Evolutionary conservation across 1,140 invertebrate genomes (phyloP), one percentile per base, ranked within the genome.

Genomic region (Myzus persicae): DNA sequence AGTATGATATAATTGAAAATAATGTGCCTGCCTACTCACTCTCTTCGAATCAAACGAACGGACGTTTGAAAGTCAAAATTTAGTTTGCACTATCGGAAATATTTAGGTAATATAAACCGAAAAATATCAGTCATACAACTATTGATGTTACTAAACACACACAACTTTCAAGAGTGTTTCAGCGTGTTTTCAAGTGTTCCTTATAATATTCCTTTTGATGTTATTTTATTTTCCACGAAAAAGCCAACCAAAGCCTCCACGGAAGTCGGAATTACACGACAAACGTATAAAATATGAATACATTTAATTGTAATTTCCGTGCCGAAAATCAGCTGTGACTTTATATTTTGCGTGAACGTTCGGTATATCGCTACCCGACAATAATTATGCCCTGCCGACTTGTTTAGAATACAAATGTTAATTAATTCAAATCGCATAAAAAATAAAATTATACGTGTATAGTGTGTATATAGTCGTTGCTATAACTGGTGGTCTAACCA

Each of bases 271-370:
- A 76, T 11, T n/a, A 67, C 31, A n/a, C 3, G 31, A 76, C 59
- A n/a, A 76, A 76, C n/a, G 31, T 76, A 76, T 36, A 76, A 76
- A 76, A 76, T 76, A 76, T 76, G 59, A 76, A 76, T 76, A n/a
- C 7, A n/a, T 76, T 76, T n/a, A 76, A 18, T n/a, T n/a, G 4
- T 76, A 24, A 76, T 76, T 76, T 14, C 59, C 14, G 59, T 24
- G 31, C 59, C 2, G 59, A 76, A 76, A 11, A 14, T 76, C n/a
- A 76, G 59, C 14, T 31, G 59, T 5, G 20, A 76, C 59, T 67
- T 67, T n/a, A 67, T 76, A 76, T 14, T 76, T 1, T 18, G 31
- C 59, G 4, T 67, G 14, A 11, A 31, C 11, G 9, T 31, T 59
- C 4, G 31, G 9, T 14, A 1, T n/a, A 76, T 14, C n/a, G n/a